Conservation (phyloP, 2,888 invertebrate genomes). For the Polietes domitor region DNA sequence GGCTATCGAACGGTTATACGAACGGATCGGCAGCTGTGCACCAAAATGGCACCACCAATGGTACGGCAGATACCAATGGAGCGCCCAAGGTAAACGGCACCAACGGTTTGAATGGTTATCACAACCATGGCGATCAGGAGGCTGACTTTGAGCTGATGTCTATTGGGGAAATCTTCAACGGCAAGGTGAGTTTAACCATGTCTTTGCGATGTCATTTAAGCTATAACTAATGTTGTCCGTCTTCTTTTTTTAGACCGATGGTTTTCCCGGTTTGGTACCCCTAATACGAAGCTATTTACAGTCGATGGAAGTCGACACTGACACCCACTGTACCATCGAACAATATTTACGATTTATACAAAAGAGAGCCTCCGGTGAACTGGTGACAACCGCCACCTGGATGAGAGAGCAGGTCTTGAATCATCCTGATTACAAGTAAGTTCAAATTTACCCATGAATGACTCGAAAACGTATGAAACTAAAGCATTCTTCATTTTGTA, state of each 20-base stretch:
- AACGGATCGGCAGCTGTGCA: not conserved
- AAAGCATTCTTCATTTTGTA: not conserved
- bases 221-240: not conserved
- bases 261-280: constrained; percentile 97
- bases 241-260: constrained; percentile 83
- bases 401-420: constrained; percentile 92
- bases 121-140: not conserved
- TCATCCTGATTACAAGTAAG: constrained; percentile 95
- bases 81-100: constrained; percentile 43
- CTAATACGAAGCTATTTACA: constrained; percentile 96
- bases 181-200: constrained; percentile 81
- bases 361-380: constrained; percentile 92
- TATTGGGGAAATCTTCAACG: constrained; percentile 98
- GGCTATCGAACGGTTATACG: constrained; percentile 9
- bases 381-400: constrained; percentile 97
- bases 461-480: too few relatives aligned
- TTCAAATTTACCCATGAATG: not conserved
- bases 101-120: constrained; percentile 33
- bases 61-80: constrained; percentile 55
- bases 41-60: constrained; percentile 61
- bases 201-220: not conserved
- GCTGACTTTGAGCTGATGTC: constrained; percentile 89
- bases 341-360: constrained; percentile 97
- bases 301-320: constrained; percentile 98
- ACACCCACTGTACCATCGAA: constrained; percentile 98